Evolutionary conservation across 2,888 invertebrate species (phyloP), one percentile per base, ranked within the genome.

Genomic region (Nudaria mundana): DNA sequence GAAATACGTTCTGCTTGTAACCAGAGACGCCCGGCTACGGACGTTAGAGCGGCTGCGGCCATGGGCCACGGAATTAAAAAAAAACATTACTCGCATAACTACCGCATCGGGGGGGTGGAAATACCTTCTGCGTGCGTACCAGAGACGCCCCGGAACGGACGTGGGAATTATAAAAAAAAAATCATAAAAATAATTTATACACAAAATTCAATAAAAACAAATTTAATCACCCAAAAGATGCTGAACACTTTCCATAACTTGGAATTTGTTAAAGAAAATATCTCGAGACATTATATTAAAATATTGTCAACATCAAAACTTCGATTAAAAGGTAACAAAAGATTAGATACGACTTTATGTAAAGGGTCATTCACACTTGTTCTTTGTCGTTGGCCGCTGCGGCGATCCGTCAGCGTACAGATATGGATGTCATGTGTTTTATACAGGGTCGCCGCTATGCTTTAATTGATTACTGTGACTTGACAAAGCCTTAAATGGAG

Each of bases 401-500:
- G 59, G 58, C 66, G 67, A 75, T 76, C 72, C 66, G 72, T 77
- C 76, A 76, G 58, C 59, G 59, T 41, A 55, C 61, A 53, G 73
- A 74, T 76, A 72, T 63, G 67, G 63, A 53, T 68, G 70, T 68
- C 67, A 62, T 58, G 63, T 59, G 51, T 59, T 66, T 60, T 63
- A 60, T 65, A 63, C 56, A 52, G 44, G 43, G 56, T 55, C 49
- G 49, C 49, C 50, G 54, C 56, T 61, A 63, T 54, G 56, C 56
- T 66, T 66, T 75, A 73, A 76, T 74, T 73, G 72, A 71, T 70
- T 67, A 62, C 49, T 23, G 38, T 35, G 52, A 36, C 48, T 45
- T 57, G 25, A 7, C 10, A 47, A 56, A 64, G 24, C 53, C 40
- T n/a, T n/a, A n/a, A n/a, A 29, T 71, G 30, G 71, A 70, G 65